Base-by-base conservation (phyloP, 1,140 invertebrate genomes). In the Heliconius hermathena region DNA sequence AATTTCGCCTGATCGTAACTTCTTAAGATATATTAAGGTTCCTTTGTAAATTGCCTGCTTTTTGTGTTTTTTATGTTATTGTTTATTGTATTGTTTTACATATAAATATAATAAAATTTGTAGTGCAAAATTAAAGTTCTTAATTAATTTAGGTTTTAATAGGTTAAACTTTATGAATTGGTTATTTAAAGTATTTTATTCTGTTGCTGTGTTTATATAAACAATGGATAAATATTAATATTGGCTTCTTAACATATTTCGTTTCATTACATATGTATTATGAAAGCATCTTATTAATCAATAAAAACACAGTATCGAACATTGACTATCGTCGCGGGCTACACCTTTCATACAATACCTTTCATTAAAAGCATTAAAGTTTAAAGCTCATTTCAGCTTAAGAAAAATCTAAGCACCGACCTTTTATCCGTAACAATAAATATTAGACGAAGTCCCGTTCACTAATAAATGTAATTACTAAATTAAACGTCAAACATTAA, bases 401-500 rank as follows among this genome's bases (percentile, higher is more conserved):
- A 41, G 36, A 72, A 72, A 72, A 72, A 72, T 72, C 20, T 41
- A 41, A 72, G 33, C 71, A 38, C 70, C 29, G 71, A 20, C 9
- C 71, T 72, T 72, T 41, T 72, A 72, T 9, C 36, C 71, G 6
- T n/a, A 0, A n/a, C n/a, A 72, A 72, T 70, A 70, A 38, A 76
- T 38, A 66, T 41, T 8, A 76, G 29, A 57, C 22, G 54, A 22
- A 76, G 36, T 46, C 52, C 33, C 60, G 29, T 20, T 74, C 26
- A 57, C n/a, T 52, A 74, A 60, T 81, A 26, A 81, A 78, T 60
- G 8, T 80, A 60, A 77, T 82, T 60, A 77, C 38, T 78, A 85
- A 81, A 78, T 82, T 74, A 82, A 80, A 71, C 33, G 78, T 81
- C 74, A 70, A 29, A 66, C 33, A 83, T 82, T 75, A 77, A 80